These are phyloP conservation scores for Synanthedon vespiformis DNA, from an alignment of 2,888 invertebrate genomes.

Conservation along the genomic window DNA sequence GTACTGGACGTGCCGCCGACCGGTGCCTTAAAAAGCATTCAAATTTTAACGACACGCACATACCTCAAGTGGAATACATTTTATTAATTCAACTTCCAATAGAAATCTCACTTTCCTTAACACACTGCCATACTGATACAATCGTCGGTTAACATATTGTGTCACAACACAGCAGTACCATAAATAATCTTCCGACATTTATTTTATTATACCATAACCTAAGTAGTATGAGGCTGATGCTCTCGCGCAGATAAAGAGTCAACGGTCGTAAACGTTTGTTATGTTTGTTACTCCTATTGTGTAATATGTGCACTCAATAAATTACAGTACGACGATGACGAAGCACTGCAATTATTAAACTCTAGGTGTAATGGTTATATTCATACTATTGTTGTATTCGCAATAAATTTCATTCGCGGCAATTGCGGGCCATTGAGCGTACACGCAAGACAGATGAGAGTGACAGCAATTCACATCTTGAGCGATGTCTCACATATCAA, in stretches of 20 bases:
- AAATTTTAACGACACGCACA: slow-evolving; percentile 44
- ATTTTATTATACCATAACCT: slow-evolving; percentile 26
- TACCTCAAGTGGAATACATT: slow-evolving; percentile 21
- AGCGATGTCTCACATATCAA: slow-evolving; percentile 30
- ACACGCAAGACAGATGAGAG: slow-evolving; percentile 33
- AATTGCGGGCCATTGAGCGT: slow-evolving; percentile 34
- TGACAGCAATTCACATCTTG: slow-evolving; percentile 48
- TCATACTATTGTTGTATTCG: slow-evolving; percentile 19
- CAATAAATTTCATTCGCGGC: slow-evolving; percentile 21
- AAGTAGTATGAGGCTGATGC: slow-evolving; percentile 37
- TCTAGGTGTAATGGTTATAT: slow-evolving; percentile 20
- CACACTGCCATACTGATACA: slow-evolving; percentile 40
- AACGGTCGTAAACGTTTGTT: slow-evolving; percentile 30
- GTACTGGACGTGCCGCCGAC: slow-evolving; percentile 17
- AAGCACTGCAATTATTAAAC: slow-evolving; percentile 3
- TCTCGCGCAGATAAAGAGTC: slow-evolving; percentile 39
- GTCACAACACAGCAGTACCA: slow-evolving; percentile 31
- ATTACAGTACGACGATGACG: not conserved
- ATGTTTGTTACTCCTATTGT: not conserved
- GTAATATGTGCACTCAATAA: not conserved
- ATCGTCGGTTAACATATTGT: slow-evolving; percentile 31
- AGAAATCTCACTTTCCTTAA: slow-evolving; percentile 50
- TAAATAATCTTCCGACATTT: slow-evolving; percentile 47
- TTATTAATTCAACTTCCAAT: slow-evolving; percentile 32
- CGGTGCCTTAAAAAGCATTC: slow-evolving; percentile 42